A percentile compares a stretch with the other conserved stretches of the same genome.
These are phyloP conservation scores for Pedionomus torquatus DNA, from an alignment of 2,113 vertebrate genomes.

Conservation along the genomic window DNA sequence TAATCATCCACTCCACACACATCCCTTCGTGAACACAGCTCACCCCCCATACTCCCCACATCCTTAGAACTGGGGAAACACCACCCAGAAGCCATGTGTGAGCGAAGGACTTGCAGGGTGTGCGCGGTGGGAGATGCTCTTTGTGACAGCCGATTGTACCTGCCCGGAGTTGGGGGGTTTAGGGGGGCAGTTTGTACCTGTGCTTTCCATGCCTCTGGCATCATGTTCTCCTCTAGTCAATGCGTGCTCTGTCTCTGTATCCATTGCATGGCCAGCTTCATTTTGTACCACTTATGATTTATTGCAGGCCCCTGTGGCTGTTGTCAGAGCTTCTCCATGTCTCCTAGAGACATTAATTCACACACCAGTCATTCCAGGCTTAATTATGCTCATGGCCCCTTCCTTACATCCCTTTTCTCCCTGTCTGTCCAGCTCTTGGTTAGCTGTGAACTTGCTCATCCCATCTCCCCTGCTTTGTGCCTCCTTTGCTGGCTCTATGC, in stretches of 20 bases:
- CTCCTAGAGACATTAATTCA: conserved; percentile 1
- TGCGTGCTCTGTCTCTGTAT: not conserved
- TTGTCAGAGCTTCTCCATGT: not conserved
- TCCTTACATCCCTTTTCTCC: not conserved
- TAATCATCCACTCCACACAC: not conserved
- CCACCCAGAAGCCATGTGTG: rapidly evolving
- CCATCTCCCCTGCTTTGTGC: not conserved
- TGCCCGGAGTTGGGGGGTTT: not conserved
- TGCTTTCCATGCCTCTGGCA: not conserved
- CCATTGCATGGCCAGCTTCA: not conserved
- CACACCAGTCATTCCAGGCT: not conserved
- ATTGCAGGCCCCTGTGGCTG: not conserved
- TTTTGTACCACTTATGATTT: conserved; percentile 1
- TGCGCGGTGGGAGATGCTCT: not conserved
- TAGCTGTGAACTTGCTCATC: not conserved
- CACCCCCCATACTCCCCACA: not conserved
- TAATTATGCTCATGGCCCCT: not conserved
- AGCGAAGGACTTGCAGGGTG: rapidly evolving
- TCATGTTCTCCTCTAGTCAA: not conserved
- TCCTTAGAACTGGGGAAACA: not conserved
- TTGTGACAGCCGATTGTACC: rapidly evolving
- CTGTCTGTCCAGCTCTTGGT: not conserved
- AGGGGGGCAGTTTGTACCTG: not conserved
- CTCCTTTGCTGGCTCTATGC: not conserved
- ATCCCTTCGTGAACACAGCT: not conserved